A percentile compares a stretch with the other conserved stretches of the same genome.
Conservation (phyloP, 2,888 invertebrate genomes). For the Cosmorhoe ocellata region DNA sequence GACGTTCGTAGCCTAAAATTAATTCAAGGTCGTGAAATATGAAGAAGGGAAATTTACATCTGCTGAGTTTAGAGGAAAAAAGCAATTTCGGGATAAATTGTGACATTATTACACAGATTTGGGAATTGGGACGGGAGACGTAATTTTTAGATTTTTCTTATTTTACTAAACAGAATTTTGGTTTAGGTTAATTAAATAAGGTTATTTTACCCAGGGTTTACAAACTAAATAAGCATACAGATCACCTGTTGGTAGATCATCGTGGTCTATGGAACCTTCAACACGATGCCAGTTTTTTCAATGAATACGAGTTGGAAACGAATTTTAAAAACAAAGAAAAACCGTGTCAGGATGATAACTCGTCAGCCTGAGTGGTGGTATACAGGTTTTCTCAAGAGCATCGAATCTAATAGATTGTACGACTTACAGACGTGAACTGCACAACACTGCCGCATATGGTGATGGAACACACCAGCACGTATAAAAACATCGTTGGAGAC, state of each 20-base stretch:
- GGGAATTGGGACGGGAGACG: background rate
- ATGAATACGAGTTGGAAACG: too few species aligned
- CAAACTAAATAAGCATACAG: too few species aligned
- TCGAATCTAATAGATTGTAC: too few species aligned
- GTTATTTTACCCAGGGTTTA: too few species aligned
- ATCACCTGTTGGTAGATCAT: too few species aligned
- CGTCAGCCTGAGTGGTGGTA: too few species aligned
- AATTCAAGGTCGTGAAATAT: slow-evolving; percentile 7
- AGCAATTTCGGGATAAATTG: slow-evolving; percentile 17
- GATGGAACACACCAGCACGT: slow-evolving; percentile 60
- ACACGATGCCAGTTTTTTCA: too few species aligned
- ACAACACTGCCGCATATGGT: slow-evolving; percentile 63
- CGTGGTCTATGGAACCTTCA: too few species aligned
- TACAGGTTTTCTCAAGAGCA: too few species aligned
- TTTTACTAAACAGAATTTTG: background rate
- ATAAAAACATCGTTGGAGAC: slow-evolving; percentile 62
- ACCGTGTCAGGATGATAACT: too few species aligned
- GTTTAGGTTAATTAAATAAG: background rate
- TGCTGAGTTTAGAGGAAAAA: slow-evolving; percentile 13
- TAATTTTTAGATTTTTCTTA: background rate
- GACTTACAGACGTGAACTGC: slow-evolving; percentile 56
- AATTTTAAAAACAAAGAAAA: too few species aligned
- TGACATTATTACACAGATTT: slow-evolving; percentile 10
- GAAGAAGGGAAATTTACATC: slow-evolving; percentile 17
- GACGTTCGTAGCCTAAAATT: background rate